These are phyloP conservation scores for Virgularia gustaviana DNA, from an alignment of 92 coral and sea anemone genomes.

Conservation along the genomic window DNA sequence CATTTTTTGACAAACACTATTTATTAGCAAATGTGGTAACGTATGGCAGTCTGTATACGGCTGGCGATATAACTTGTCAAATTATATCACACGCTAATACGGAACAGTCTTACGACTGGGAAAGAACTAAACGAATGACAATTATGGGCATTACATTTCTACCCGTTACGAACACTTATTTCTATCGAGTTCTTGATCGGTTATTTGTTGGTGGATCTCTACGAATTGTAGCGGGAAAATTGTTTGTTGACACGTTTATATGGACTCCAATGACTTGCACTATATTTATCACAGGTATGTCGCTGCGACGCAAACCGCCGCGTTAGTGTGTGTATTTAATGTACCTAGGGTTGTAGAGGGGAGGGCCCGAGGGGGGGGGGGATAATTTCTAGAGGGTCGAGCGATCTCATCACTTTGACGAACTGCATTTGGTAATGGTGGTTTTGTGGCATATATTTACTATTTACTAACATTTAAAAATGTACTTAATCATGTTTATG, in stretches of 20 bases:
- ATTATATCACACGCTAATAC: conserved; percentile 28
- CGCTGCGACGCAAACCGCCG: background rate
- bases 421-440: too few relatives aligned
- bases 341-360: too few relatives aligned
- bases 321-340: background rate
- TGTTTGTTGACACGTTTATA: conserved; percentile 16
- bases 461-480: too few relatives aligned
- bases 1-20: conserved; percentile 36
- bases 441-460: too few relatives aligned
- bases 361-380: too few relatives aligned
- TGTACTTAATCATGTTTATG: too few relatives aligned
- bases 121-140: conserved; percentile 35
- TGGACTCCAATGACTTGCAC: conserved; percentile 15
- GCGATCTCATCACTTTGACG: too few relatives aligned
- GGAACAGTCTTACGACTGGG: conserved; percentile 19
- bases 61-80: conserved; percentile 37
- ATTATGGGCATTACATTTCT: conserved; percentile 17
- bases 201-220: conserved; percentile 6
- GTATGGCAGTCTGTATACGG: conserved; percentile 31
- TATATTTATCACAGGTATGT: background rate
- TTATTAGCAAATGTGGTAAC: conserved; percentile 23
- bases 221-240: background rate
- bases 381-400: too few relatives aligned
- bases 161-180: conserved; percentile 31
- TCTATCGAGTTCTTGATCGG: conserved; percentile 13